Evolutionary conservation across 2,113 vertebrate genomes (phyloP).

Genomic region (Corythaeola cristata): DNA sequence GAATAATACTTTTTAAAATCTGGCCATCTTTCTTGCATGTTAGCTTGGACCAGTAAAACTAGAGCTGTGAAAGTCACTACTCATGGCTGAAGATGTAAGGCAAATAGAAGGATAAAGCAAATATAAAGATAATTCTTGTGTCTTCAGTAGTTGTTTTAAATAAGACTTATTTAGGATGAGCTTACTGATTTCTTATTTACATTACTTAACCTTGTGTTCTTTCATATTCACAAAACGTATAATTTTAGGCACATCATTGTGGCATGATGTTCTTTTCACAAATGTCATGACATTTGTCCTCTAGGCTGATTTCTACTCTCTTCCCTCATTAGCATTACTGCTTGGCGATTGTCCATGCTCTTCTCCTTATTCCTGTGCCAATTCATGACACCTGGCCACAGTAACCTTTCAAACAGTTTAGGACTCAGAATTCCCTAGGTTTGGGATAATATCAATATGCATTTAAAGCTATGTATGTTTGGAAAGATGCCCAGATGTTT

Average conservation of each 20-base stretch:
- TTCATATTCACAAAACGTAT: slow-evolving; percentile 7
- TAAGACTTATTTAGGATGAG: background rate
- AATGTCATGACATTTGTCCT: slow-evolving; percentile 64
- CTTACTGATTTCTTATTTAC: slow-evolving; percentile 1
- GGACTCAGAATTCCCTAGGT: background rate
- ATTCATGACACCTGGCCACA: slow-evolving; percentile 27
- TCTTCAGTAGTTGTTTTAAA: background rate
- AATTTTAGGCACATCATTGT: background rate
- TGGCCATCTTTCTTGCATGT: background rate
- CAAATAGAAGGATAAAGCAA: background rate
- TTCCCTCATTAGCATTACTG: slow-evolving; percentile 25
- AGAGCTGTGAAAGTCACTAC: background rate
- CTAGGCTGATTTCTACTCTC: background rate
- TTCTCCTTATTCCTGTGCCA: slow-evolving; percentile 32
- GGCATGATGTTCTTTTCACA: slow-evolving; percentile 22
- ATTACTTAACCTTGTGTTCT: background rate
- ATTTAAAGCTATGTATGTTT: background rate
- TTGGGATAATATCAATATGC: background rate
- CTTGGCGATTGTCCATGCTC: background rate
- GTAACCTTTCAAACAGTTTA: slow-evolving; percentile 40
- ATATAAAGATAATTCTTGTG: background rate
- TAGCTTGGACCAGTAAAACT: background rate
- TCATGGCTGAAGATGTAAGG: background rate
- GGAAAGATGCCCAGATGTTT: background rate
- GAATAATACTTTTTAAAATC: background rate